Conservation (phyloP, 2,888 invertebrate genomes). For the Coremacera marginata region DNA sequence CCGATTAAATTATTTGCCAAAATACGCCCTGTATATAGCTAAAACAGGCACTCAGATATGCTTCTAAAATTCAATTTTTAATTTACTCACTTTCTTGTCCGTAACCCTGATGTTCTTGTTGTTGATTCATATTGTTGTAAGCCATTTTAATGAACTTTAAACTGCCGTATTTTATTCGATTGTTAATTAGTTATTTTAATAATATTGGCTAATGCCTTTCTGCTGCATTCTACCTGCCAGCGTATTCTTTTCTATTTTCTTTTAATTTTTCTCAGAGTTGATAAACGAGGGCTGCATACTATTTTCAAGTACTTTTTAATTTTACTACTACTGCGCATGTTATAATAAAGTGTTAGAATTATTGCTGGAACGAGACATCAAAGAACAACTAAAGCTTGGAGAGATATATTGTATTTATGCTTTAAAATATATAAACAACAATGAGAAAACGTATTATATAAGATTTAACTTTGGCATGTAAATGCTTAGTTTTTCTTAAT, state of each 20-base stretch:
- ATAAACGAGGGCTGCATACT: background rate
- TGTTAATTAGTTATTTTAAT: background rate
- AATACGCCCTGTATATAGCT: background rate
- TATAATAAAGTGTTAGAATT: no score
- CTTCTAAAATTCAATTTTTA: background rate
- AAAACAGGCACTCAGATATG: background rate
- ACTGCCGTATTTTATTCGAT: background rate
- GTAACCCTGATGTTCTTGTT: slow-evolving; percentile 39
- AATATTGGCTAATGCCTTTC: background rate
- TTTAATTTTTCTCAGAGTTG: background rate
- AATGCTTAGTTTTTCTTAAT: no score
- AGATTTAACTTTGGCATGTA: no score
- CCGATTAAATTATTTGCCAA: background rate
- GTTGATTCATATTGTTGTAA: slow-evolving; percentile 41
- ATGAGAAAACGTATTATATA: no score
- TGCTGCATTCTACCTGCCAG: background rate
- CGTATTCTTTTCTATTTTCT: background rate
- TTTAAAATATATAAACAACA: no score
- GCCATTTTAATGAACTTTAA: slow-evolving; percentile 28
- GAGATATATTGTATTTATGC: no score
- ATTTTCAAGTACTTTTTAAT: no score
- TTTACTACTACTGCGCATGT: no score
- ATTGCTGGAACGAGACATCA: no score
- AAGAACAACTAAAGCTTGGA: no score
- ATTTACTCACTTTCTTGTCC: slow-evolving; percentile 24